A percentile compares a stretch with the other conserved stretches of the same genome.
These are phyloP conservation scores for Varanus salvator DNA, from an alignment of 2,113 vertebrate genomes.

Conservation along the genomic window DNA sequence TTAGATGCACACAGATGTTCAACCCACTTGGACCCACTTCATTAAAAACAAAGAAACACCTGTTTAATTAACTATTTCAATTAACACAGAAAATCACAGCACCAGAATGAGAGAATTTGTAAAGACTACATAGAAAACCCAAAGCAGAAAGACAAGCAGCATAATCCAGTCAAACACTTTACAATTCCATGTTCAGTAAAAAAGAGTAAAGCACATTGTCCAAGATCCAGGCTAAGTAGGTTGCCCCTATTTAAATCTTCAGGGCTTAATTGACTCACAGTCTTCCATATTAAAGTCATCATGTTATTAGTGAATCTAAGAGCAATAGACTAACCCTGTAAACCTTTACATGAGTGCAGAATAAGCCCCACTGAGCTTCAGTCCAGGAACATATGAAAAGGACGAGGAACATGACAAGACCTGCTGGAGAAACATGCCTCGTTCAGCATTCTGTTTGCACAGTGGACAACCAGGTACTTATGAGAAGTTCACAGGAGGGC, in stretches of 20 bases:
- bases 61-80: not conserved
- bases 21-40: not conserved
- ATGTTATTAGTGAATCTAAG: not conserved
- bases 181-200: not conserved
- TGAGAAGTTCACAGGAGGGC: too few relatives aligned
- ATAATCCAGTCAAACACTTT: not conserved
- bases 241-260: not conserved
- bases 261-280: not conserved
- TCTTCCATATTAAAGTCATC: not conserved
- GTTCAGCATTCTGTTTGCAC: too few relatives aligned
- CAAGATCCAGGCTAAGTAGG: not conserved
- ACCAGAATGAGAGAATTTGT: not conserved
- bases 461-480: too few relatives aligned
- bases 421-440: too few relatives aligned
- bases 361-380: too few relatives aligned
- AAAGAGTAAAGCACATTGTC: not conserved
- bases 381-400: too few relatives aligned
- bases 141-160: not conserved
- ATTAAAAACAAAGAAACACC: not conserved
- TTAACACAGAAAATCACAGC: not conserved
- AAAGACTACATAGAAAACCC: not conserved
- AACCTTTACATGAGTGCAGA: too few relatives aligned
- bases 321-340: too few relatives aligned
- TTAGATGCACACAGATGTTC: not conserved
- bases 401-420: too few relatives aligned